Base-by-base conservation (phyloP, 2,888 invertebrate genomes). In the Geotrupes spiniger region DNA sequence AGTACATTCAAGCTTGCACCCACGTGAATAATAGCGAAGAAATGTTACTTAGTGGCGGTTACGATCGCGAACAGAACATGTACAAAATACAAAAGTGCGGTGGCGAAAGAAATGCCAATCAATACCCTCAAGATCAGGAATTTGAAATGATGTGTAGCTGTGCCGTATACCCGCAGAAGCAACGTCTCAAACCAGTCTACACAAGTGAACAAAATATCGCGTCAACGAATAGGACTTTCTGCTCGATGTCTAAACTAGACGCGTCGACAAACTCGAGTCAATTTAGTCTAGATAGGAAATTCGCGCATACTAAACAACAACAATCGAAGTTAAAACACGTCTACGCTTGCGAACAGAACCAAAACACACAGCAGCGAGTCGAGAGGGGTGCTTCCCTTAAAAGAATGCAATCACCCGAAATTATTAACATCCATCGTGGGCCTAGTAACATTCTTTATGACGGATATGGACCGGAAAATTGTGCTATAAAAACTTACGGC, bases 331-430 rank as follows among this genome's bases (percentile, higher is more conserved):
- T 45, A 25, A 42, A 62, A 52, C 76, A 77, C 61, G 74, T 75
- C 26, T 76, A 75, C 61, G 73, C 70, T 46, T 77, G 76, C 62
- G 77, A 77, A 57, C 77, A 77, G 57, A 74, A 74, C 56, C 73
- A 75, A 54, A 73, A 74, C 63, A 73, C 75, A 58, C 65, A 74
- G 57, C 68, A 75, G 64, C 66, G 74, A 46, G 42, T 57, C 17
- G 58, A 58, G 33, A 43, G 52, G 43, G 45, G 33, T 33, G 27
- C 52, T 12, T 54, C 58, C 10, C 45, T 53, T 42, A 61, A 64
- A 49, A 58, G 68, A 52, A 65, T 71, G 56, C 69, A 68, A 52
- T 68, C 70, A 48, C 72, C 72, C 15, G 71, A 72, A 58, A 70
- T 72, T 52, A 72, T 72, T 53, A 70, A 71, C 59, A 67, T 70